Conservation (phyloP, 2,113 vertebrate species). For the Eurypyga helias region DNA sequence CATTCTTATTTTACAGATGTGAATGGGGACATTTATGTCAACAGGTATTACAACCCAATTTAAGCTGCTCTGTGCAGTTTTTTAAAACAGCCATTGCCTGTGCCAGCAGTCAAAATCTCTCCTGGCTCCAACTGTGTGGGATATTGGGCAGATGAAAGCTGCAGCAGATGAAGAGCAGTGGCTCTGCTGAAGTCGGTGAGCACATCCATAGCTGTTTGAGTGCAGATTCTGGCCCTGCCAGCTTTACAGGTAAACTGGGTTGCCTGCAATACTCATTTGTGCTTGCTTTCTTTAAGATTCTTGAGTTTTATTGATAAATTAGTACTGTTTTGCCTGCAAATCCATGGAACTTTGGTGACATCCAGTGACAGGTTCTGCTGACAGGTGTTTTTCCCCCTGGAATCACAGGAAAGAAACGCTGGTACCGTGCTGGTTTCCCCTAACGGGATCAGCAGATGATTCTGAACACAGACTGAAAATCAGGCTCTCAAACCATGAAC, state of each 20-base stretch:
- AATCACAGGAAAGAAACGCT: not conserved
- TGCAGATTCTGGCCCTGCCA: not conserved
- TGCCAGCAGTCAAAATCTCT: not conserved
- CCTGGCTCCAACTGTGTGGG: accelerated
- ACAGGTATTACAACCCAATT: not conserved
- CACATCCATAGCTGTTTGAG: not conserved
- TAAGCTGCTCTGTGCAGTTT: not conserved
- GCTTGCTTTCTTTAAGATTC: not conserved
- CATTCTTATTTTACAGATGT: not conserved
- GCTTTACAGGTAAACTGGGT: not conserved
- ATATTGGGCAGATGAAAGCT: not conserved
- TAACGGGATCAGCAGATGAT: not conserved
- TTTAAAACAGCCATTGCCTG: not conserved
- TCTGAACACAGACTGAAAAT: not conserved
- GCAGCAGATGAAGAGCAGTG: not conserved
- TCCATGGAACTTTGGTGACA: slow-evolving; percentile 56
- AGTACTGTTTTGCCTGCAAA: slow-evolving; percentile 9
- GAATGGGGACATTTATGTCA: not conserved
- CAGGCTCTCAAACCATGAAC: not conserved
- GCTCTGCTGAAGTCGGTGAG: not conserved
- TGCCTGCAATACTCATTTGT: not conserved
- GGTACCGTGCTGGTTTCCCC: not conserved
- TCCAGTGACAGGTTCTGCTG: slow-evolving; percentile 48
- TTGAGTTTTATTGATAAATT: slow-evolving; percentile 37
- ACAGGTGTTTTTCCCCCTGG: not conserved